Base-by-base conservation (phyloP, 2,113 vertebrate species). In the Anarhynchus alexandrinus region DNA sequence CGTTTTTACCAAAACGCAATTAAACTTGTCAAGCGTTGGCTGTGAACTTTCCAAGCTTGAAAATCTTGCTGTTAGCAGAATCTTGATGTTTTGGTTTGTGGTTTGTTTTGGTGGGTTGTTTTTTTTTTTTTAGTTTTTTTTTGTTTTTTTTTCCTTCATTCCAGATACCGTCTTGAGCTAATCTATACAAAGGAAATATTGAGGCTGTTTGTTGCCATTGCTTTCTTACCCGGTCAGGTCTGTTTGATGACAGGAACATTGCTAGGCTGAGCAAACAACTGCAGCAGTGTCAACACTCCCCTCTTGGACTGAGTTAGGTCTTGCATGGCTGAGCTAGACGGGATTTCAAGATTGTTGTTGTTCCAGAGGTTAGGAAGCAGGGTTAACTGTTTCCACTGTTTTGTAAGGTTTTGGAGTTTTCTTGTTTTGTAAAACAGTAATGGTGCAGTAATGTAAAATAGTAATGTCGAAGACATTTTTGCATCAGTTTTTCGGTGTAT, bases 221-320 rank as follows among this genome's bases (percentile, higher is more conserved):
- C 43, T 90, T 58, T 82, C 49, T 32, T 58, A 26, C 8, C 27
- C 1, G 6, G 43, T 42, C 87, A 81, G 69, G 70, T 36, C 49
- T 58, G 38, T 61, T 76, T 77, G 90, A 51, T 62, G 69, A 62
- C 80, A 57, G 51, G 59, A 67, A 9, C n/a, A 11, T 5, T 38
- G 49, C 38, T 26, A 21, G 67, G 79, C 74, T 85, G 66, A 93
- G 84, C 85, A 90, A 95, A 91, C 72, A 96, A 59, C 34, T 36
- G 49, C 74, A 52, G 62, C 70, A 58, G 57, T 80, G 90, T 88
- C 79, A 93, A 93, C 58, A 77, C 58, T n/a, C 82, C 36, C n/a
- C 38, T 57, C 49, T 45, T 61, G 30, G 58, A 6, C 67, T 6
- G n/a, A 45, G 58, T 55, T 26, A 62, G 62, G 9, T 49, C 70